Evolutionary conservation across 1,140 invertebrate genomes (phyloP).

Genomic region (Drosophila malerkotliana): DNA sequence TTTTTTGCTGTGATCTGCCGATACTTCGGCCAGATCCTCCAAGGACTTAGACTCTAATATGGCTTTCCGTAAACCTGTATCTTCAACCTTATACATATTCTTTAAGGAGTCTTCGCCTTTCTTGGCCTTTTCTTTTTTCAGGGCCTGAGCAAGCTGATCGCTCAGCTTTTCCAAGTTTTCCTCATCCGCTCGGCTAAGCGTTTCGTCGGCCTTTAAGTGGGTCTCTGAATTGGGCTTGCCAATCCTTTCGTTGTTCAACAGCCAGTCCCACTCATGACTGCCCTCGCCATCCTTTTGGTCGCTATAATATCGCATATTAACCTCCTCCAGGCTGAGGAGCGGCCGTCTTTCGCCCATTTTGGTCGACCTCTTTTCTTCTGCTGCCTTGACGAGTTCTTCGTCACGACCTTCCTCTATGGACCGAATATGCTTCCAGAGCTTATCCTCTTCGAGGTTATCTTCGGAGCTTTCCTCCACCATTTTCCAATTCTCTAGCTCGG

Average conservation of each 20-base stretch:
- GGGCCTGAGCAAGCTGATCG: background rate
- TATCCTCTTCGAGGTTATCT: background rate
- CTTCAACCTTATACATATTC: too few relatives aligned
- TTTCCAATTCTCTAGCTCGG: background rate
- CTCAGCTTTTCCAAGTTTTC: background rate
- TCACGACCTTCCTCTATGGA: background rate
- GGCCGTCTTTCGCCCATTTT: background rate
- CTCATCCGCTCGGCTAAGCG: constrained; percentile 13
- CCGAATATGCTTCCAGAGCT: background rate
- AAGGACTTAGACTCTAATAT: background rate
- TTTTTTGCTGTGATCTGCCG: background rate
- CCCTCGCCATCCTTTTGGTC: constrained; percentile 2
- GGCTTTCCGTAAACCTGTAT: too few relatives aligned
- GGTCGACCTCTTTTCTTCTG: background rate
- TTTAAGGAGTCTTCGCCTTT: too few relatives aligned
- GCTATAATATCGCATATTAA: constrained; percentile 13
- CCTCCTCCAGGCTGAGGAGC: constrained; percentile 12
- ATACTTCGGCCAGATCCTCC: background rate
- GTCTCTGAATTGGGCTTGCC: background rate
- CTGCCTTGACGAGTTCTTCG: background rate
- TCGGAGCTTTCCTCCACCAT: background rate
- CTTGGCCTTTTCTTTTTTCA: background rate
- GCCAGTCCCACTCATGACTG: constrained; percentile 57
- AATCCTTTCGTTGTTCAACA: constrained; percentile 24
- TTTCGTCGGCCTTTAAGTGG: background rate